Evolutionary conservation across 2,113 vertebrate genomes (phyloP).

Genomic region (Rana temporaria): DNA sequence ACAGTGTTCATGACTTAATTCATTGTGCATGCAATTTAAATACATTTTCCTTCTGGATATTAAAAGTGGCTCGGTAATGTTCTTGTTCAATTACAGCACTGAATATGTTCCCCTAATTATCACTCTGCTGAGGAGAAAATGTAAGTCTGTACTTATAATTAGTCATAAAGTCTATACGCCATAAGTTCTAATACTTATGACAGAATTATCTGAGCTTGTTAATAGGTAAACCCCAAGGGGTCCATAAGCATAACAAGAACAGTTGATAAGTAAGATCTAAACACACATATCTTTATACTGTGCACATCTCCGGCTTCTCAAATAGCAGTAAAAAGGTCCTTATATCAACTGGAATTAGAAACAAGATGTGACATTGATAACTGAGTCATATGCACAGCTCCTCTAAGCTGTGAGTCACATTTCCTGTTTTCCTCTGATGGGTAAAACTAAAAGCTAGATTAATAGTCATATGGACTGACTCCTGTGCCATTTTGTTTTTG

Average conservation of each 20-base stretch:
- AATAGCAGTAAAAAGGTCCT: constrained; percentile 29
- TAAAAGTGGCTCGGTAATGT: neutral
- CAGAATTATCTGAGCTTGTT: constrained; percentile 6
- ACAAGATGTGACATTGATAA: constrained; percentile 41
- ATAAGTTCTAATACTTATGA: constrained; percentile 12
- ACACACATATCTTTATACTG: neutral
- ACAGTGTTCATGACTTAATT: no score
- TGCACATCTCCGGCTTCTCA: neutral
- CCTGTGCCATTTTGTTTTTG: neutral
- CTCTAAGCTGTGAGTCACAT: constrained; percentile 43
- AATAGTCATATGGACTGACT: constrained; percentile 9
- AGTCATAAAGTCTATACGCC: constrained; percentile 12
- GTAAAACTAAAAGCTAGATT: constrained; percentile 13
- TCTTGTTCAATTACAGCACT: constrained; percentile 6
- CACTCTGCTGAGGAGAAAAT: neutral
- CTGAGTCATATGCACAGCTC: constrained; percentile 37
- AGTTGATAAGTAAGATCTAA: constrained; percentile 12
- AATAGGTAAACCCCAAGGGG: constrained; percentile 4
- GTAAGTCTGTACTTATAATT: constrained; percentile 4
- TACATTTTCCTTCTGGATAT: neutral
- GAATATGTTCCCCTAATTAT: constrained; percentile 18
- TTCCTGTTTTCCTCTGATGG: constrained; percentile 39
- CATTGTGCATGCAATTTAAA: no score
- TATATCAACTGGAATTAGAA: constrained; percentile 14
- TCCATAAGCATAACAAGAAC: neutral